These are phyloP conservation scores for Zapornia atra DNA, from an alignment of 2,113 vertebrate species.

Conservation along the genomic window DNA sequence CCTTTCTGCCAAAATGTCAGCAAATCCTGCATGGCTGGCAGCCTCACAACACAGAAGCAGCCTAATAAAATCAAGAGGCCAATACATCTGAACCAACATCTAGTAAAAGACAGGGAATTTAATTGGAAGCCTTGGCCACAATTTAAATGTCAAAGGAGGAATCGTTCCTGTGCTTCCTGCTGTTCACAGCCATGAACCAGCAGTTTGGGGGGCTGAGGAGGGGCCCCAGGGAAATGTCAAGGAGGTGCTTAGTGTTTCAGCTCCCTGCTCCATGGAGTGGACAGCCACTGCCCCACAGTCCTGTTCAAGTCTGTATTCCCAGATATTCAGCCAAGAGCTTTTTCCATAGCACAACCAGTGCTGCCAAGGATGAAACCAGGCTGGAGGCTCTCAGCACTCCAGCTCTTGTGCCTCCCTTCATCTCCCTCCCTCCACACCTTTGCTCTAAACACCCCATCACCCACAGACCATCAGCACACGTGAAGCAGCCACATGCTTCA, in stretches of 20 bases:
- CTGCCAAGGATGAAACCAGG: background rate
- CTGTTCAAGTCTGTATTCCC: background rate
- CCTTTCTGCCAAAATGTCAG: background rate
- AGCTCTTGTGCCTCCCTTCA: rapidly evolving
- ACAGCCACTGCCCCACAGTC: background rate
- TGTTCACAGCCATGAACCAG: background rate
- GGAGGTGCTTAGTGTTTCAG: background rate
- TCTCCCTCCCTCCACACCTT: rapidly evolving
- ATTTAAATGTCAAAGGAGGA: conserved; percentile 37
- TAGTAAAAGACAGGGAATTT: background rate
- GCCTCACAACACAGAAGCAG: background rate
- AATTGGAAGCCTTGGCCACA: background rate
- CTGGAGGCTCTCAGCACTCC: background rate
- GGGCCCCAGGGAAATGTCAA: background rate
- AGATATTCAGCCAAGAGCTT: background rate
- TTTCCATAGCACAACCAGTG: background rate
- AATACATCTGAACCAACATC: background rate
- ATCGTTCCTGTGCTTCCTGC: background rate
- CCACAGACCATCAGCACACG: rapidly evolving
- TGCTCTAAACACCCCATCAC: background rate
- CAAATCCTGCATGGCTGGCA: background rate
- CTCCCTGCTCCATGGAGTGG: background rate
- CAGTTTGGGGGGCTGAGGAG: background rate
- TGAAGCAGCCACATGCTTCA: rapidly evolving
- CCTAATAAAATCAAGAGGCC: background rate